These are phyloP conservation scores for Cryptocheilus praepositus DNA, from an alignment of 2,888 invertebrate genomes.

Conservation along the genomic window DNA sequence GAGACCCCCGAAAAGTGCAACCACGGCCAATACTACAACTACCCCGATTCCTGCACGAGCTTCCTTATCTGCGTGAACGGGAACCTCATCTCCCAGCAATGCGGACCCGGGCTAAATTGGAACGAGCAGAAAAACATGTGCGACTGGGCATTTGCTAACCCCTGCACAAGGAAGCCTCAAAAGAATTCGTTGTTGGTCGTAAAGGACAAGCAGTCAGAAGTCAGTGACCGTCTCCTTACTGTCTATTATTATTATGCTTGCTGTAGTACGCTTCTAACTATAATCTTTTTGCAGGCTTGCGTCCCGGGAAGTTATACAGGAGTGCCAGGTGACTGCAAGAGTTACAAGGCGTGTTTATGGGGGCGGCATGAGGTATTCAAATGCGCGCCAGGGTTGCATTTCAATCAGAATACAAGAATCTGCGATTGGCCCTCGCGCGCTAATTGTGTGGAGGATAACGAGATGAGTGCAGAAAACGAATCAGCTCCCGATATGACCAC, in stretches of 20 bases:
- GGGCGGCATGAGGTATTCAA: conserved; percentile 84
- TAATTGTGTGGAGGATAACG: conserved; percentile 75
- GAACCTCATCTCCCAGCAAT: conserved; percentile 81
- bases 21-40: conserved; percentile 86
- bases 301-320: conserved; percentile 60
- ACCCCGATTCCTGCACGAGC: conserved; percentile 82
- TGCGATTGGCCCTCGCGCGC: conserved; percentile 86
- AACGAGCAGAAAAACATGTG: conserved; percentile 82
- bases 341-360: conserved; percentile 87
- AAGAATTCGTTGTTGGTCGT: conserved; percentile 38
- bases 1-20: conserved; percentile 75
- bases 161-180: conserved; percentile 56
- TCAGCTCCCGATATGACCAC: neutral
- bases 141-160: conserved; percentile 82
- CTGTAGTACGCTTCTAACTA: neutral
- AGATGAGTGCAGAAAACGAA: too few relatives aligned
- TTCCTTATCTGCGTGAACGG: conserved; percentile 89
- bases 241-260: neutral
- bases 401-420: conserved; percentile 80
- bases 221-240: neutral
- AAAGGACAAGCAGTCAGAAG: conserved; percentile 9
- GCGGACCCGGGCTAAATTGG: conserved; percentile 88
- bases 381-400: conserved; percentile 87
- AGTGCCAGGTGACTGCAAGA: conserved; percentile 82
- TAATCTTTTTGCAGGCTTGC: conserved; percentile 56